A percentile compares a stretch with the other conserved stretches of the same genome.
Conservation (phyloP, 1,140 invertebrate genomes). For the Calliphora vicina region DNA sequence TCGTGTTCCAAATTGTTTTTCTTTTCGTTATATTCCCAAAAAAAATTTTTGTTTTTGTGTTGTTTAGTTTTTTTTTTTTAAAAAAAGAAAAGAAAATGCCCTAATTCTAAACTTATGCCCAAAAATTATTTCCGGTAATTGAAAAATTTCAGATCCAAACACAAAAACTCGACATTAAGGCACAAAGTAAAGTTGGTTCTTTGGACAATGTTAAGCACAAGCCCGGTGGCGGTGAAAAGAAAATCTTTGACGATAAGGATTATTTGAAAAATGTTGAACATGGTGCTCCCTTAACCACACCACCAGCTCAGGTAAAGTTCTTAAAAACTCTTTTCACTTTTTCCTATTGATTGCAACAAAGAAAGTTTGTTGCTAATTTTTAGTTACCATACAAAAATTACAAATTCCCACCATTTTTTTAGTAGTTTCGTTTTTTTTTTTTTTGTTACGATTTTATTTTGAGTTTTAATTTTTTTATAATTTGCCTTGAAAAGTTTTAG, state of each 20-base stretch:
- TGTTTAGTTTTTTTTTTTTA: not conserved
- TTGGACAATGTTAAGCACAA: constrained; percentile 93
- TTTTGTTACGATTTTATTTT: not conserved
- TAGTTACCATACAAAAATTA: not conserved
- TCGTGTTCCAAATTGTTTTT: not conserved
- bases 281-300: constrained; percentile 62
- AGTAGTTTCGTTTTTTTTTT: not conserved
- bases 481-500: not conserved
- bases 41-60: not conserved
- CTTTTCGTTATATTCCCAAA: too few relatives aligned
- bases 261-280: constrained; percentile 77
- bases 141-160: constrained; percentile 79
- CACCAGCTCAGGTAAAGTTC: constrained; percentile 61
- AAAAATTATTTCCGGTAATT: constrained; percentile 21
- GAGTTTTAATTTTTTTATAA: not conserved
- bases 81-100: not conserved
- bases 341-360: not conserved
- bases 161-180: constrained; percentile 86
- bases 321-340: not conserved
- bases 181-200: constrained; percentile 87
- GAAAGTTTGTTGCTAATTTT: not conserved
- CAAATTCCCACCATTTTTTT: not conserved
- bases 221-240: constrained; percentile 91
- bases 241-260: constrained; percentile 93
- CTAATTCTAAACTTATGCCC: not conserved